A percentile compares a stretch with the other conserved stretches of the same genome.
Evolutionary conservation across 2,888 invertebrate genomes (phyloP).

Genomic region (Mythimna ferrago): DNA sequence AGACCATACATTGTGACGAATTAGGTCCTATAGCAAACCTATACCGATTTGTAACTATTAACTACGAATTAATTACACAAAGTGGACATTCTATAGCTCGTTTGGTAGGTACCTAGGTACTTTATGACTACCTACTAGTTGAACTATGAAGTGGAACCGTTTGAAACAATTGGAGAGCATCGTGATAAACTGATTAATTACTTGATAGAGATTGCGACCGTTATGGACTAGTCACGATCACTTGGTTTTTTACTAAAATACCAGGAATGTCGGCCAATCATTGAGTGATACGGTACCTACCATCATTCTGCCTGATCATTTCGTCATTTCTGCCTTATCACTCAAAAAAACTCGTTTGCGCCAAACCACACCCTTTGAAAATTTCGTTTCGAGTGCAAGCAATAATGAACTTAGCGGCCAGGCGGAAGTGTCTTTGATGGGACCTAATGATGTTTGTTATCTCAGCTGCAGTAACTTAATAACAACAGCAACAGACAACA

Average conservation of each 20-base stretch:
- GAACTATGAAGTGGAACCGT: neutral
- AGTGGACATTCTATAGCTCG: neutral
- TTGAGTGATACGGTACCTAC: neutral
- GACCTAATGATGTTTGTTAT: neutral
- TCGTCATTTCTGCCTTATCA: no score
- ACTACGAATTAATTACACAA: neutral
- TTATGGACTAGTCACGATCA: conserved; percentile 25
- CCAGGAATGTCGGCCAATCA: conserved; percentile 7
- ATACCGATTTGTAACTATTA: neutral
- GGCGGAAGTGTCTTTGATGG: no score
- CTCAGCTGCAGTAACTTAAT: neutral
- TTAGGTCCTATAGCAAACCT: no score
- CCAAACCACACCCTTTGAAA: no score
- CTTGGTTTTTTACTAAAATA: conserved; percentile 18
- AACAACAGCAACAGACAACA: neutral
- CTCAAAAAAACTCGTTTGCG: no score
- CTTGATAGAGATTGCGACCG: conserved; percentile 21
- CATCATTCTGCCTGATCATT: no score
- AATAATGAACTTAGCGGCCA: no score
- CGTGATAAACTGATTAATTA: conserved; percentile 48
- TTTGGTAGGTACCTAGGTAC: no score
- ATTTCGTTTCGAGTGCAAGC: no score
- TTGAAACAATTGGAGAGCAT: conserved; percentile 44
- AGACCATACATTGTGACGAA: no score
- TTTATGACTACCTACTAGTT: neutral